Percentiles rank a stretch among this genome's conserved stretches.
phyloP scores from a whole-genome alignment of 2,888 invertebrate species.

The Slavum lentiscoides region DNA sequence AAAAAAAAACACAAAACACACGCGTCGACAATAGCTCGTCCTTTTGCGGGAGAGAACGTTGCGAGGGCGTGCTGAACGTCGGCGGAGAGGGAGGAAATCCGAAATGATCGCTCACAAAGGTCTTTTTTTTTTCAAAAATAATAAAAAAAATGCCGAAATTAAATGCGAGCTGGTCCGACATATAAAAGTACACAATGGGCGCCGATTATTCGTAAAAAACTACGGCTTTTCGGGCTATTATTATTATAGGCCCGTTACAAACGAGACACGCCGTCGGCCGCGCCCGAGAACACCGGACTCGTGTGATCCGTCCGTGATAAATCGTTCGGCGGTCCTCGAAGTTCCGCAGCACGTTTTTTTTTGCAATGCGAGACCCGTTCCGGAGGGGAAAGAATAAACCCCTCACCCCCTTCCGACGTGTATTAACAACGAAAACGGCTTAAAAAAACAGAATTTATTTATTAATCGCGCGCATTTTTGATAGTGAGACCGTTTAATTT shows the following conservation, averaged over 20 bases:
- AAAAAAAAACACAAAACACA: not conserved
- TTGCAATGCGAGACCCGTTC: slow-evolving; percentile 27
- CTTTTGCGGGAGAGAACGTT: not conserved
- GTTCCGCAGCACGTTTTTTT: slow-evolving; percentile 1
- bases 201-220: slow-evolving; percentile 41
- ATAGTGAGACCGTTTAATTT: too few relatives aligned
- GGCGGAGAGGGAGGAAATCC: slow-evolving; percentile 9
- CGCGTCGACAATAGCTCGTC: not conserved
- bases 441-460: not conserved
- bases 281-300: not conserved
- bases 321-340: slow-evolving; percentile 1
- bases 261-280: not conserved
- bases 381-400: slow-evolving; percentile 1
- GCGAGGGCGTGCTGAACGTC: too few relatives aligned
- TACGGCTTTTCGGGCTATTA: slow-evolving; percentile 42
- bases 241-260: slow-evolving; percentile 25
- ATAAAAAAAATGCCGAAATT: slow-evolving; percentile 12
- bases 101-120: slow-evolving; percentile 37
- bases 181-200: slow-evolving; percentile 36
- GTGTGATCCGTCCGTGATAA: slow-evolving; percentile 28
- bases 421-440: slow-evolving; percentile 18
- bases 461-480: not conserved
- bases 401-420: not conserved
- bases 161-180: slow-evolving; percentile 21
- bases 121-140: not conserved